Percentiles rank a stretch among this genome's conserved stretches.
Conservation (phyloP, 2,797 vertebrate species). For the Microctenopoma steveboyesi region DNA sequence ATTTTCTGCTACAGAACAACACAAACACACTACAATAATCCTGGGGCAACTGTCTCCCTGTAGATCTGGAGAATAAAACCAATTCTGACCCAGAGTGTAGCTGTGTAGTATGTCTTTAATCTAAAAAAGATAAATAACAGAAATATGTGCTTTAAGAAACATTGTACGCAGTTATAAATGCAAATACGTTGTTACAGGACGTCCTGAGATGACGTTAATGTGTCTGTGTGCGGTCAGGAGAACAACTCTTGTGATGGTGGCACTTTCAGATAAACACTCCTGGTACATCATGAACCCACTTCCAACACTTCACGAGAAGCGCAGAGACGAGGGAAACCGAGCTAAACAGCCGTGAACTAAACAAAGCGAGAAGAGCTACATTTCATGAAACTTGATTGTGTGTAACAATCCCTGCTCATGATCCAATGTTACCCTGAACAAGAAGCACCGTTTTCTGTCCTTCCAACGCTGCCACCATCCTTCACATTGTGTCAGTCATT, state of each 20-base stretch:
- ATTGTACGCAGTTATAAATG: constrained; percentile 66
- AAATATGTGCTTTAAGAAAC: constrained; percentile 71
- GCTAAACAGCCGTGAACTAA: constrained; percentile 5
- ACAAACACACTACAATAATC: no score
- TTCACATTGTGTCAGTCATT: constrained; percentile 17
- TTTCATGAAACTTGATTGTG: constrained; percentile 6
- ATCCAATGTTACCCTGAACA: constrained; percentile 9
- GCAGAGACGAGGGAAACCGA: constrained; percentile 22
- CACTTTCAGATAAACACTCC: constrained; percentile 38
- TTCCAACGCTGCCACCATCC: constrained; percentile 4
- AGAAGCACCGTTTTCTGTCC: constrained; percentile 26
- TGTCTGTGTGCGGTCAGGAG: background rate
- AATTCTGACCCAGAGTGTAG: constrained; percentile 11
- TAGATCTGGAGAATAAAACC: constrained; percentile 1
- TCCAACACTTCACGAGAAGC: constrained; percentile 15
- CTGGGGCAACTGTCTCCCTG: no score
- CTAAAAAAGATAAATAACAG: constrained; percentile 74
- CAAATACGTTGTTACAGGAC: constrained; percentile 53
- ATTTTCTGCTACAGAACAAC: no score
- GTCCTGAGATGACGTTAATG: constrained; percentile 2
- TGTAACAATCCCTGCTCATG: constrained; percentile 10
- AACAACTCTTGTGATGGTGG: constrained; percentile 20
- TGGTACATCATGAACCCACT: constrained; percentile 12
- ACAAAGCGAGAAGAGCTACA: constrained; percentile 18
- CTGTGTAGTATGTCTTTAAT: constrained; percentile 71